A percentile compares a stretch with the other conserved stretches of the same genome.
phyloP scores from a whole-genome alignment of 2,113 vertebrate species.

The Sminthopsis crassicaudata region DNA sequence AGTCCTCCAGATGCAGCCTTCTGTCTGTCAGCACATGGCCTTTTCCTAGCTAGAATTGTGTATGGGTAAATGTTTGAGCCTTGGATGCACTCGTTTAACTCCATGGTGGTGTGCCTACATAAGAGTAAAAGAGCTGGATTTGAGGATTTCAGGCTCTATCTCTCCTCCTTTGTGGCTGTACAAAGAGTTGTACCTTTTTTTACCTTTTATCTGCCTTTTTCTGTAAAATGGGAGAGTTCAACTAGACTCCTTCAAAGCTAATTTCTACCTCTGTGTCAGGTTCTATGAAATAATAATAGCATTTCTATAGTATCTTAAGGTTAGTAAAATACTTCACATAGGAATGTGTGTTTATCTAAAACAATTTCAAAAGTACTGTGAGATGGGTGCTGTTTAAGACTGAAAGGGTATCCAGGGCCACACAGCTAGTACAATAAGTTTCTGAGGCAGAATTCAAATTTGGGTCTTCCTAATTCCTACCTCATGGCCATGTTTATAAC shows the following conservation, averaged over 20 bases:
- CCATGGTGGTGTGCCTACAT: background rate
- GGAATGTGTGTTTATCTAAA: background rate
- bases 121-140: background rate
- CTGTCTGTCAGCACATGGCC: background rate
- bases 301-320: background rate
- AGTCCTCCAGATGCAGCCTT: background rate
- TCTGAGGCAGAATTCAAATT: background rate
- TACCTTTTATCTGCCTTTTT: background rate
- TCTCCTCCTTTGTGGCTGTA: background rate
- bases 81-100: background rate
- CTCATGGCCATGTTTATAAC: background rate
- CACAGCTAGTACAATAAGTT: background rate
- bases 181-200: background rate
- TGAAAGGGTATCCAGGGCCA: background rate
- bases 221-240: background rate
- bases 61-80: background rate
- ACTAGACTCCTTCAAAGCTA: background rate
- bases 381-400: background rate
- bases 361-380: background rate
- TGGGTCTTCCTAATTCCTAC: background rate
- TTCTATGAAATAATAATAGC: background rate
- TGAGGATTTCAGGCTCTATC: background rate
- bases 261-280: background rate
- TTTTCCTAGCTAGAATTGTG: background rate
- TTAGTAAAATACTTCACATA: background rate